These are phyloP conservation scores for Parauchenoglanis punctatus DNA, from an alignment of 2,797 vertebrate genomes.

Conservation along the genomic window DNA sequence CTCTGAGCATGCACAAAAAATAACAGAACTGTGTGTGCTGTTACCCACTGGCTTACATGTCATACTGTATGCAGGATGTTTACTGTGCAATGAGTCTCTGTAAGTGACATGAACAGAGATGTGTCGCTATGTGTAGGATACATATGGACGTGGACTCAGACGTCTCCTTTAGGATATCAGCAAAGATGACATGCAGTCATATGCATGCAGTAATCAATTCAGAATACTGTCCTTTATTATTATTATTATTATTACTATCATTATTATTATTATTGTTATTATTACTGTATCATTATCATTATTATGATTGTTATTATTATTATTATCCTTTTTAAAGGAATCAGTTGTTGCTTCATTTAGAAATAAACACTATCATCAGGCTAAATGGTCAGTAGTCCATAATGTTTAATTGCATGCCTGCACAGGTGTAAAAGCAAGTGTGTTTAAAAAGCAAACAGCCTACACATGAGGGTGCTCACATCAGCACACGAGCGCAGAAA, in stretches of 20 bases:
- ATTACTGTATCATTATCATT: too few relatives aligned
- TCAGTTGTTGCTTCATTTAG: neutral
- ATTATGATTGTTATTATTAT: too few relatives aligned
- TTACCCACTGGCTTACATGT: neutral
- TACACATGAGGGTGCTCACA: neutral
- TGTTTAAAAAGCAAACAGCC: conserved; percentile 2
- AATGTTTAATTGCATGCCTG: neutral
- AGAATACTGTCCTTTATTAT: too few relatives aligned
- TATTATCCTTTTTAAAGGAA: neutral
- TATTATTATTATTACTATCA: neutral
- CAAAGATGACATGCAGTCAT: neutral
- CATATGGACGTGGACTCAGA: neutral
- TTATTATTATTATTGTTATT: neutral
- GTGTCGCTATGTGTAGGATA: neutral
- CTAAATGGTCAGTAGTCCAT: neutral
- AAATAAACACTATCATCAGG: neutral
- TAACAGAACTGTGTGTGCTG: neutral
- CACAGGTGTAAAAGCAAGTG: neutral
- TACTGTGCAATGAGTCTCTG: neutral
- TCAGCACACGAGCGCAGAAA: neutral
- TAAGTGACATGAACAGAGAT: neutral
- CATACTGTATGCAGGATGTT: neutral
- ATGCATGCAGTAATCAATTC: neutral
- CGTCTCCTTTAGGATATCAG: neutral
- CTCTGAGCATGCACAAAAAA: neutral